Base-by-base conservation (phyloP, 2,888 invertebrate genomes). In the Panopea generosa region DNA sequence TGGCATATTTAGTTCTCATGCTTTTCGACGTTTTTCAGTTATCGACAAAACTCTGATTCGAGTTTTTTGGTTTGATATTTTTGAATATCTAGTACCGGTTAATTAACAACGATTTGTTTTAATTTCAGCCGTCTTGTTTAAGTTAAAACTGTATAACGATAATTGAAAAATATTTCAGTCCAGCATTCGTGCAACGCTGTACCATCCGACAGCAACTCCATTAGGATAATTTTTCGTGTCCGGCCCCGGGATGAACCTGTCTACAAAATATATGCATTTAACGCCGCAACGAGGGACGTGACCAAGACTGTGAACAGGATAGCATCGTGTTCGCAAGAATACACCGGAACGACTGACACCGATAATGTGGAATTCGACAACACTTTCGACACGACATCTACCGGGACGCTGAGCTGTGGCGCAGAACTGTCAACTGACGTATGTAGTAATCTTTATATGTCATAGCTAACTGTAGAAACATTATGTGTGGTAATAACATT, bases 261-360 rank as follows among this genome's bases (percentile, higher is more conserved):
- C 33, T 71, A 26, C 22, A 47, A 62, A 40, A 40, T 77, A 2
- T 77, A 77, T 47, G 73, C 63, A 6, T 73, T 62, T 50, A 56
- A 70, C 14, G 73, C 77, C 3, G 33, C 77, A 16, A 38, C 6
- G 26, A 33, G 53, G 2, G 73, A 77, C 27, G 70, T 73, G 0
- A 27, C 69, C 0, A 6, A 11, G 16, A 27, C 62, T 2, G 52
- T 16, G 0, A 69, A 73, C 27, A 29, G 77, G 16, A 62, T 69
- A 22, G 43, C 27, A n/a, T 61, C 38, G 1, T 77, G 77, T 29
- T 50, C 62, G 16, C 52, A 57, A 43, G 62, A 72, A 16, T 22
- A 56, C 22, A 49, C 62, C 9, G 24, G 27, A 11, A 26, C 47
- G 4, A 18, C 57, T 1, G 53, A 43, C 14, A 24, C 40, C 9